A percentile compares a stretch with the other conserved stretches of the same genome.
These are phyloP conservation scores for Antitype chi DNA, from an alignment of 2,888 invertebrate species.

Conservation along the genomic window DNA sequence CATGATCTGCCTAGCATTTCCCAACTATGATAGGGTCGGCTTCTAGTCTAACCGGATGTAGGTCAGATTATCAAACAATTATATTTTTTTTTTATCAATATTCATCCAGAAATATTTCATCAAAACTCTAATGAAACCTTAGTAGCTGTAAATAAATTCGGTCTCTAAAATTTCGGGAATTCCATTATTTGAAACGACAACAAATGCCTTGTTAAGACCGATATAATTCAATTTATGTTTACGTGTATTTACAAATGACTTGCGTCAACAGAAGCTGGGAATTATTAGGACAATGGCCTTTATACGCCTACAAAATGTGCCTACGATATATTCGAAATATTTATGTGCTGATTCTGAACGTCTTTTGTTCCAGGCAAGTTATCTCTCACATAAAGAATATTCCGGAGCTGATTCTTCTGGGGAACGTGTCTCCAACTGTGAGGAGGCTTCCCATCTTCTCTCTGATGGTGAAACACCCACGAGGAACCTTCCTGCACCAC, in stretches of 20 bases:
- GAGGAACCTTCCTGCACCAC: constrained; percentile 96
- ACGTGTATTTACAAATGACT: constrained; percentile 18
- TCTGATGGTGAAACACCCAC: constrained; percentile 95
- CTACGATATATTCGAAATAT: constrained; percentile 3
- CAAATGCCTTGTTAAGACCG: neutral
- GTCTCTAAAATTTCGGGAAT: constrained; percentile 9
- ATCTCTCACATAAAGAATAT: constrained; percentile 94
- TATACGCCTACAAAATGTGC: constrained; percentile 1
- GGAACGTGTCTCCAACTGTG: constrained; percentile 92
- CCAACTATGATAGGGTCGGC: no score
- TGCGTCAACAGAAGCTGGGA: constrained; percentile 12
- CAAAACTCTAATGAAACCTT: neutral
- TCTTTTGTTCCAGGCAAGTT: constrained; percentile 92
- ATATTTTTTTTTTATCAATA: neutral
- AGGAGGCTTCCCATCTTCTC: constrained; percentile 96
- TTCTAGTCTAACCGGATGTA: no score
- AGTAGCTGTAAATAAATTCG: neutral
- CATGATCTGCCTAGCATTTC: no score
- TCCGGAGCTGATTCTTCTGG: constrained; percentile 95
- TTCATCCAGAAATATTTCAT: neutral
- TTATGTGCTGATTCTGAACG: neutral
- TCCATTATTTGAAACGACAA: constrained; percentile 11
- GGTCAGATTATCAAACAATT: no score
- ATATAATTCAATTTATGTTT: constrained; percentile 32
- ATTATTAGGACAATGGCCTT: constrained; percentile 24